Evolutionary conservation across 2,888 invertebrate genomes (phyloP).

Genomic region (Polydrusus cervinus): DNA sequence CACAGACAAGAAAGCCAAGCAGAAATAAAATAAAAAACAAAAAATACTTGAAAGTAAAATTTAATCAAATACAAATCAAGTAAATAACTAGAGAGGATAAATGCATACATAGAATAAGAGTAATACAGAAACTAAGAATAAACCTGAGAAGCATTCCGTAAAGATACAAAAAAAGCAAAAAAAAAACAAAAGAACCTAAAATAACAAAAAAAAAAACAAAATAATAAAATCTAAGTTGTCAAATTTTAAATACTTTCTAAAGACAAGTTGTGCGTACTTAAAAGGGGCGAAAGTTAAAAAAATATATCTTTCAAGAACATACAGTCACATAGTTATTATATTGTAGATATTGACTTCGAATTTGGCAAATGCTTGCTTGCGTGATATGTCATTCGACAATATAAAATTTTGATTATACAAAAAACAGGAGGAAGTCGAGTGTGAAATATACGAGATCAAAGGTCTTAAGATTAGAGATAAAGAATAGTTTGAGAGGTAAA

Average conservation of each 20-base stretch:
- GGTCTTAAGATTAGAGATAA: conserved; percentile 14
- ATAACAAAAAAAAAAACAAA: background rate
- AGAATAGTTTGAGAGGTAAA: background rate
- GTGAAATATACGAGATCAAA: conserved; percentile 21
- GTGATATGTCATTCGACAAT: conserved; percentile 65
- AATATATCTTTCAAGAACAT: conserved; percentile 73
- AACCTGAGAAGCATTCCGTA: conserved; percentile 64
- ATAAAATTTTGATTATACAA: conserved; percentile 59
- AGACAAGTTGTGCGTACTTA: conserved; percentile 64
- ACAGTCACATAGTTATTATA: conserved; percentile 73
- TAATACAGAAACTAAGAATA: conserved; percentile 60
- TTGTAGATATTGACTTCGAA: conserved; percentile 79
- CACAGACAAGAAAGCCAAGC: conserved; percentile 52
- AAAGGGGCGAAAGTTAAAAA: conserved; percentile 65
- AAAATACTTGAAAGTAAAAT: conserved; percentile 63
- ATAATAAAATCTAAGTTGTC: conserved; percentile 7
- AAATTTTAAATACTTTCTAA: conserved; percentile 48
- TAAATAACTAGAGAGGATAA: conserved; percentile 60
- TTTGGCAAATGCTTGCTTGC: conserved; percentile 75
- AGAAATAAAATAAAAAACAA: conserved; percentile 60
- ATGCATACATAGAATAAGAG: conserved; percentile 60
- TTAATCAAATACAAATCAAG: conserved; percentile 63
- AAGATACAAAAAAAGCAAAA: conserved; percentile 46
- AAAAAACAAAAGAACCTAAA: conserved; percentile 38
- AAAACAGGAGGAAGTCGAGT: conserved; percentile 50